Conservation (phyloP, 2,888 invertebrate genomes). For the Drosophila helvetica region DNA sequence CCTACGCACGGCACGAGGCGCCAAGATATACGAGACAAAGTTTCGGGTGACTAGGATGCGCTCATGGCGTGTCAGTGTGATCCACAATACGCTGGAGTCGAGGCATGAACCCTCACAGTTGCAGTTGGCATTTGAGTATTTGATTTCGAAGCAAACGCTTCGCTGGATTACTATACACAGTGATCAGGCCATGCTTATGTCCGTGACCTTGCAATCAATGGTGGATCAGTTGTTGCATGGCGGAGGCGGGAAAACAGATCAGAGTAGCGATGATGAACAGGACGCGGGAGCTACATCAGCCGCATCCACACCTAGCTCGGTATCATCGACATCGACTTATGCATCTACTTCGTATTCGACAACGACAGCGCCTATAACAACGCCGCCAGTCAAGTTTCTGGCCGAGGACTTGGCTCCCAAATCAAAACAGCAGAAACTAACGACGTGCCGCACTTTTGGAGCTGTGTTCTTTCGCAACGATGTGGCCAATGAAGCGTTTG, state of each 20-base stretch:
- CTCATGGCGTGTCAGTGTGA: conserved; percentile 97
- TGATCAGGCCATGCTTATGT: conserved; percentile 97
- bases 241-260: conserved; percentile 36
- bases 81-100: conserved; percentile 85
- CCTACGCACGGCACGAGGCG: conserved; percentile 86
- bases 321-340: conserved; percentile 55
- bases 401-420: conserved; percentile 86
- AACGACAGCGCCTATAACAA: conserved; percentile 54
- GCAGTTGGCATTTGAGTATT: conserved; percentile 97
- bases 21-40: conserved; percentile 90
- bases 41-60: conserved; percentile 98
- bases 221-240: conserved; percentile 91
- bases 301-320: conserved; percentile 70
- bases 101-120: conserved; percentile 82
- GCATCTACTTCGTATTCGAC: conserved; percentile 40
- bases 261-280: conserved; percentile 61
- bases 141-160: conserved; percentile 94
- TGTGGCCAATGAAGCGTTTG: conserved; percentile 96
- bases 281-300: conserved; percentile 67
- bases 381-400: conserved; percentile 84
- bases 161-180: conserved; percentile 97
- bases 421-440: conserved; percentile 86
- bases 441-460: conserved; percentile 81
- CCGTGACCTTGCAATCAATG: conserved; percentile 96
- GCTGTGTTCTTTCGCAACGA: conserved; percentile 89